Conservation (phyloP, 2,888 invertebrate species). For the Orthonevra nobilis region DNA sequence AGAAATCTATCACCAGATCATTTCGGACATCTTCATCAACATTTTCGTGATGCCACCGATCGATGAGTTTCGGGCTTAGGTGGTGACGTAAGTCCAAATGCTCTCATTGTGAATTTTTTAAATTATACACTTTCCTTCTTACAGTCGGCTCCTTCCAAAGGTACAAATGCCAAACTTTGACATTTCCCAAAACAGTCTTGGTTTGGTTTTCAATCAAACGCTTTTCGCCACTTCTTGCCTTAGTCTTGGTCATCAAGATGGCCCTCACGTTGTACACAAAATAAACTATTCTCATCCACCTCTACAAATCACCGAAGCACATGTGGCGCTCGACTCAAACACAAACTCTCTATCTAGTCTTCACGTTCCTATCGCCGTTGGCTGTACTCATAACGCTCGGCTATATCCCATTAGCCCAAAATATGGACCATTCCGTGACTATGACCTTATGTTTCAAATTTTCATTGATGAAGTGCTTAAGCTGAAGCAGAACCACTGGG, state of each 20-base stretch:
- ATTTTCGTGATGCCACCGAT: slow-evolving; percentile 82
- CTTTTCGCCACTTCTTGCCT: slow-evolving; percentile 86
- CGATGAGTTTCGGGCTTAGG: slow-evolving; percentile 80
- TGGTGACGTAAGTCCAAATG: slow-evolving; percentile 76
- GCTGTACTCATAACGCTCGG: slow-evolving; percentile 83
- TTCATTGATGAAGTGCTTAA: slow-evolving; percentile 82
- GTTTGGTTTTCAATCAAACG: slow-evolving; percentile 89
- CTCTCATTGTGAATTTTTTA: no score
- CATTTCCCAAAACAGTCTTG: slow-evolving; percentile 88
- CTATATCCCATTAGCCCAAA: slow-evolving; percentile 82
- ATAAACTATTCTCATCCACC: slow-evolving; percentile 77
- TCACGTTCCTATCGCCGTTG: slow-evolving; percentile 85
- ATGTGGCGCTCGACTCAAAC: slow-evolving; percentile 85
- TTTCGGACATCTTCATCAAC: slow-evolving; percentile 85
- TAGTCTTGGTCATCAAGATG: slow-evolving; percentile 85
- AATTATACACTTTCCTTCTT: no score
- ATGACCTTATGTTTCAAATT: slow-evolving; percentile 82
- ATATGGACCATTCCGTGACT: slow-evolving; percentile 85
- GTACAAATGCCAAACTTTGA: slow-evolving; percentile 85
- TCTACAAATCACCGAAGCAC: slow-evolving; percentile 85
- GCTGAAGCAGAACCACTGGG: slow-evolving; percentile 80
- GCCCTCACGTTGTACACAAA: slow-evolving; percentile 85
- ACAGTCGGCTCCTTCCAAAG: slow-evolving; percentile 74
- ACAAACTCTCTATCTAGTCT: slow-evolving; percentile 86
- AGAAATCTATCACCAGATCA: slow-evolving; percentile 86